These are phyloP conservation scores for Sebastes iracundus DNA, from an alignment of 2,797 vertebrate genomes.

Conservation along the genomic window DNA sequence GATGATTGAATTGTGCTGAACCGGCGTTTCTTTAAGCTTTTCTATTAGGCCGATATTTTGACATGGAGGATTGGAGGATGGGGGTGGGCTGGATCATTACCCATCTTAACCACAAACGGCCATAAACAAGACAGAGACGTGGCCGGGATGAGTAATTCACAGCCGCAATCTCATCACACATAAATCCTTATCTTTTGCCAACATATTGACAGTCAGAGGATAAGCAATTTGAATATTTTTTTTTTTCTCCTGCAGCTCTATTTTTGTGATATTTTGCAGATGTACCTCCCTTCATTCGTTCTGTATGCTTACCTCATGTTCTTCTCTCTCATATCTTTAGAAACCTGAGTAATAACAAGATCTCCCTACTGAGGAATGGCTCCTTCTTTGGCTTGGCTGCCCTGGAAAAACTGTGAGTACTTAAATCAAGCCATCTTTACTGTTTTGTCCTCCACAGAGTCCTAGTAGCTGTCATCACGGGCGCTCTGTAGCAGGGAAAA, in stretches of 20 bases:
- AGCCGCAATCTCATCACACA: slow-evolving; percentile 52
- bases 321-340: slow-evolving; percentile 64
- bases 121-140: slow-evolving; percentile 62
- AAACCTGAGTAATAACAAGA: slow-evolving; percentile 91
- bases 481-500: slow-evolving; percentile 1
- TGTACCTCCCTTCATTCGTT: background rate
- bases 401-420: slow-evolving; percentile 93
- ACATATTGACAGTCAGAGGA: slow-evolving; percentile 62
- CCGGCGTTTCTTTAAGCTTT: slow-evolving; percentile 47
- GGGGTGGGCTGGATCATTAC: slow-evolving; percentile 52
- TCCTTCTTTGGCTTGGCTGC: slow-evolving; percentile 87
- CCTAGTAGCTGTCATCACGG: slow-evolving; percentile 54
- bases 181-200: slow-evolving; percentile 59
- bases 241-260: slow-evolving; percentile 3
- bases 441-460: slow-evolving; percentile 51
- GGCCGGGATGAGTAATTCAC: slow-evolving; percentile 54
- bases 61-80: slow-evolving; percentile 27
- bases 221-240: slow-evolving; percentile 59
- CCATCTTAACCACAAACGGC: slow-evolving; percentile 58
- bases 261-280: slow-evolving; percentile 50
- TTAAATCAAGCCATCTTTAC: slow-evolving; percentile 57
- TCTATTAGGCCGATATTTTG: slow-evolving; percentile 56
- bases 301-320: slow-evolving; percentile 39
- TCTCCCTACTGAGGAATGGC: slow-evolving; percentile 85
- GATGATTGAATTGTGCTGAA: slow-evolving; percentile 71